phyloP scores from a whole-genome alignment of 2,797 vertebrate species.

The Myotis myotis region DNA sequence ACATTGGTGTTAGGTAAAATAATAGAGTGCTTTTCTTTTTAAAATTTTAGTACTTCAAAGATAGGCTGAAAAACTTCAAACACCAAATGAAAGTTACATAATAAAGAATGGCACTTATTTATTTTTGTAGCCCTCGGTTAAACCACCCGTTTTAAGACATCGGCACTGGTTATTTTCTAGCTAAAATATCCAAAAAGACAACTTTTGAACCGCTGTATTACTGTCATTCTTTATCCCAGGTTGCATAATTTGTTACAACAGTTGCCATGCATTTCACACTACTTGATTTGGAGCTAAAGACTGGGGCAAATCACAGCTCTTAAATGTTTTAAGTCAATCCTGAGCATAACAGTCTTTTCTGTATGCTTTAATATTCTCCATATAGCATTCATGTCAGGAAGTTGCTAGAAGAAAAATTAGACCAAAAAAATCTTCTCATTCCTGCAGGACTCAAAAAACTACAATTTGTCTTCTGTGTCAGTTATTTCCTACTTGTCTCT shows the following conservation, averaged over 20 bases:
- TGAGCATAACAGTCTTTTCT: neutral
- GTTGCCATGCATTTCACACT: neutral
- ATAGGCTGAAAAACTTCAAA: neutral
- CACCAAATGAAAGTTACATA: neutral
- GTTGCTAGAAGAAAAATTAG: conserved; percentile 31
- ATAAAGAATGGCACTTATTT: neutral
- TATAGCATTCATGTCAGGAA: neutral
- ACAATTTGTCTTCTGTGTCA: neutral
- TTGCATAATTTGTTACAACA: neutral
- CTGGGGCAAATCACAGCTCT: neutral
- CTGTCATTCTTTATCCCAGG: neutral
- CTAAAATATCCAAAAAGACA: neutral
- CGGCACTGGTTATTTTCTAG: neutral
- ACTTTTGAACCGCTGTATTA: neutral
- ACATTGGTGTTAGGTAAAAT: neutral
- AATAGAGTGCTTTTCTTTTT: neutral
- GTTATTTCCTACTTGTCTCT: neutral
- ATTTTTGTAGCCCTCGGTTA: neutral
- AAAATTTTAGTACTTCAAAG: neutral
- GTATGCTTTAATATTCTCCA: neutral
- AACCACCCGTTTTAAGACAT: neutral
- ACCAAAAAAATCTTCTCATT: neutral
- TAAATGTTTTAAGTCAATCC: neutral
- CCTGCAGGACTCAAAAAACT: neutral
- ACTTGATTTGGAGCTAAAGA: neutral